phyloP scores from a whole-genome alignment of 2,888 invertebrate genomes.

The Uropetala carovei region DNA sequence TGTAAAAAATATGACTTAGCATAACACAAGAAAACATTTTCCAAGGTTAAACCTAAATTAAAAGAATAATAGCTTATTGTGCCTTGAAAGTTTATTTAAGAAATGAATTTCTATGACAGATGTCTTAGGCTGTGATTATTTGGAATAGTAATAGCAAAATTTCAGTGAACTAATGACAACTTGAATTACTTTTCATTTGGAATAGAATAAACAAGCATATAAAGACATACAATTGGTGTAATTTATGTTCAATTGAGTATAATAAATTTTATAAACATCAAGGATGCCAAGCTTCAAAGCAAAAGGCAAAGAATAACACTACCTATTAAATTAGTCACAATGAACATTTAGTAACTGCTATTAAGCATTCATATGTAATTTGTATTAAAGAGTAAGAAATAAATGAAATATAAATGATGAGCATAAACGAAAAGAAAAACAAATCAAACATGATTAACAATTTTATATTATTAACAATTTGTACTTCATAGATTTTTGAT shows the following conservation, averaged over 20 bases:
- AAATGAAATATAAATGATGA: not conserved
- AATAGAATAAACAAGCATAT: not conserved
- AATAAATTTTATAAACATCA: too few relatives aligned
- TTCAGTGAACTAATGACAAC: too few relatives aligned
- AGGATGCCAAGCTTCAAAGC: too few relatives aligned
- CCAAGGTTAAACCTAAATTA: too few relatives aligned
- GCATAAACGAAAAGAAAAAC: slow-evolving; percentile 34
- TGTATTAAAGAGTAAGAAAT: not conserved
- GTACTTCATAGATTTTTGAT: slow-evolving; percentile 54
- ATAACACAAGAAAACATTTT: too few relatives aligned
- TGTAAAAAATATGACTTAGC: too few relatives aligned
- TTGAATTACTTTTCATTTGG: too few relatives aligned
- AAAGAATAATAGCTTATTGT: too few relatives aligned
- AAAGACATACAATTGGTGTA: not conserved
- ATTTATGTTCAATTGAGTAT: not conserved
- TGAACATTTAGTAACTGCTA: not conserved
- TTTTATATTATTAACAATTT: slow-evolving; percentile 64
- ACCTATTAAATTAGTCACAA: not conserved
- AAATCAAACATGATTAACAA: slow-evolving; percentile 54
- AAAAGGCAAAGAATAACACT: not conserved
- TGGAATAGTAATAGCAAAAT: too few relatives aligned
- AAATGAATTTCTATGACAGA: too few relatives aligned
- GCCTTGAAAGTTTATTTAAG: too few relatives aligned
- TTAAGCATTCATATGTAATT: not conserved
- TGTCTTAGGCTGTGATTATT: too few relatives aligned